A percentile compares a stretch with the other conserved stretches of the same genome.
phyloP scores from a whole-genome alignment of 2,888 invertebrate genomes.

The Trachelus stipa region DNA sequence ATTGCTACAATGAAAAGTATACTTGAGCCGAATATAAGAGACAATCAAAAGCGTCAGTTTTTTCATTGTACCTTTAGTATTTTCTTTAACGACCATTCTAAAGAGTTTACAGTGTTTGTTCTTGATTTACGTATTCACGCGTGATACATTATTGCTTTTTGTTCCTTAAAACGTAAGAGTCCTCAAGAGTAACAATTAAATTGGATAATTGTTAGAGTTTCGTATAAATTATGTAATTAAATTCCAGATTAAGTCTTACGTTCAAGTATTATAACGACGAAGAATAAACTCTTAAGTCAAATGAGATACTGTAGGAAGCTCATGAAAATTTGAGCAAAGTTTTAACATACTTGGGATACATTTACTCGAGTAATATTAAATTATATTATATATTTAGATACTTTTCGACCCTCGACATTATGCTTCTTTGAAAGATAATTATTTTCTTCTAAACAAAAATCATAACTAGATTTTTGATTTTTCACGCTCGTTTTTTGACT shows the following conservation, averaged over 20 bases:
- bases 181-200: not conserved
- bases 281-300: not conserved
- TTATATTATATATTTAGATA: not conserved
- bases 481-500: not conserved
- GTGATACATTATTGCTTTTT: not conserved
- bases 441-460: not conserved
- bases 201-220: not conserved
- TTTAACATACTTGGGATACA: not conserved
- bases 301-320: not conserved
- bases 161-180: not conserved
- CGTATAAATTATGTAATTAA: not conserved
- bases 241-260: not conserved
- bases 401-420: not conserved
- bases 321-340: not conserved
- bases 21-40: not conserved
- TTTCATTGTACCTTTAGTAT: not conserved
- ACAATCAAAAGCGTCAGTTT: not conserved
- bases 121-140: not conserved
- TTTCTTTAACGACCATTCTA: not conserved
- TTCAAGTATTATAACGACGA: not conserved
- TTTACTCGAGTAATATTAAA: not conserved
- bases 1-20: not conserved
- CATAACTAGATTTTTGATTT: not conserved
- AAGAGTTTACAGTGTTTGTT: not conserved
- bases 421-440: not conserved